Evolutionary conservation across 2,113 vertebrate genomes (phyloP).

Genomic region (Stegastes partitus): DNA sequence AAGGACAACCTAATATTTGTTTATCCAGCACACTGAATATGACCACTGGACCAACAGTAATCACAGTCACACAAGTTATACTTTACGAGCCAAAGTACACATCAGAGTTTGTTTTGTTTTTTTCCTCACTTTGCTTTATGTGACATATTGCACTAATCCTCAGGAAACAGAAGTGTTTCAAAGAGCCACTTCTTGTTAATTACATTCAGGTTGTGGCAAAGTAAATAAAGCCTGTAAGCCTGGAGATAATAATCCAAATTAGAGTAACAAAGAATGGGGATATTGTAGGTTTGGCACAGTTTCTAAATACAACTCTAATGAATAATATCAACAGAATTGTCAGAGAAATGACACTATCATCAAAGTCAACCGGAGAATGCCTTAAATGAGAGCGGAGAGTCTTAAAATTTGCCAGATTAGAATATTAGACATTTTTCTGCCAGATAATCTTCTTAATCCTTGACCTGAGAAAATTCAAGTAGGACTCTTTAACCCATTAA

Average conservation of each 20-base stretch:
- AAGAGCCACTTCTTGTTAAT: not conserved
- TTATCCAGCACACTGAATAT: conserved; percentile 4
- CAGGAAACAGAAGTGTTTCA: not conserved
- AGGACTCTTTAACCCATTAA: conserved; percentile 55
- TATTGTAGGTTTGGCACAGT: not conserved
- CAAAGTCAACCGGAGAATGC: not conserved
- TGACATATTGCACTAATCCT: conserved; percentile 15
- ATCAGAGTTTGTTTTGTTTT: not conserved
- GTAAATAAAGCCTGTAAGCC: not conserved
- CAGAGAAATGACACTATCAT: conserved; percentile 1
- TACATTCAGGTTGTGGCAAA: not conserved
- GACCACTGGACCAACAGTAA: conserved; percentile 41
- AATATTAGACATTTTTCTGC: conserved; percentile 63
- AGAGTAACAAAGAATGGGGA: not conserved
- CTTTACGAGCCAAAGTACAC: conserved; percentile 7
- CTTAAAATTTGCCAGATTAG: conserved; percentile 56
- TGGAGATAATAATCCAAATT: not conserved
- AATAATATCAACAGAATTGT: too few species aligned
- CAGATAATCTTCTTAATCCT: conserved; percentile 74
- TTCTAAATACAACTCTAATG: too few species aligned
- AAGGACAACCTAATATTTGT: conserved; percentile 51
- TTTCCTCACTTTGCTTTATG: not conserved
- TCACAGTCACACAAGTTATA: conserved; percentile 15
- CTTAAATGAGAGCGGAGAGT: conserved; percentile 21
- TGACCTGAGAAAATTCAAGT: conserved; percentile 41